These are phyloP conservation scores for Caretta caretta DNA, from an alignment of 2,113 vertebrate genomes.

Conservation along the genomic window DNA sequence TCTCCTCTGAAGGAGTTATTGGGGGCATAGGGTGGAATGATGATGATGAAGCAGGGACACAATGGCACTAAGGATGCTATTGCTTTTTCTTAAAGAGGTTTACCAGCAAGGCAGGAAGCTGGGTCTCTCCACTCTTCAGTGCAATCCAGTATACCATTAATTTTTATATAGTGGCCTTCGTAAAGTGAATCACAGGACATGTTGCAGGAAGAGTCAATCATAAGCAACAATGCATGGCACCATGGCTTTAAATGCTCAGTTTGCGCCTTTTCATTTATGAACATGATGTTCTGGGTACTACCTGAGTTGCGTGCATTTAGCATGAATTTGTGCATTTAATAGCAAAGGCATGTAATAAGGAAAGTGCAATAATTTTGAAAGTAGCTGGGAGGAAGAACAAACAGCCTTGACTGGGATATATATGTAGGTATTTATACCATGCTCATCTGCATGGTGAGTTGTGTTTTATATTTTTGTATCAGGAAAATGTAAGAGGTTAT, in stretches of 20 bases:
- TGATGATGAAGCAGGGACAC: background rate
- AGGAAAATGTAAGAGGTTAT: background rate
- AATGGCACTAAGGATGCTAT: accelerated
- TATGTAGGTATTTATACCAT: background rate
- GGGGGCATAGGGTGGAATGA: background rate
- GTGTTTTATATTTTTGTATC: background rate
- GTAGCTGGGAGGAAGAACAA: background rate
- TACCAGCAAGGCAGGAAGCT: background rate
- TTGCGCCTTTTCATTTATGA: accelerated
- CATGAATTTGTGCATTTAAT: background rate
- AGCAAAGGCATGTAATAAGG: accelerated
- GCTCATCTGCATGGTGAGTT: accelerated
- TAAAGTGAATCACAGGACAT: accelerated
- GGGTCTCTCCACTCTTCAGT: background rate
- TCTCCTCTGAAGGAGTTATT: too few relatives aligned
- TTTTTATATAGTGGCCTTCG: background rate
- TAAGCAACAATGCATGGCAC: accelerated
- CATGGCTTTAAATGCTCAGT: accelerated
- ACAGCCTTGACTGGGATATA: background rate
- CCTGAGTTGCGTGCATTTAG: background rate
- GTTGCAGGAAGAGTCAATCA: background rate
- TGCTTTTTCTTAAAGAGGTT: too few relatives aligned
- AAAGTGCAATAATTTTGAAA: accelerated
- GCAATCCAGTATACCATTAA: too few relatives aligned
- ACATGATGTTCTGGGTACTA: accelerated